These are phyloP conservation scores for Ditylenchus dipsaci DNA, from an alignment of 1,140 invertebrate species.

Conservation along the genomic window DNA sequence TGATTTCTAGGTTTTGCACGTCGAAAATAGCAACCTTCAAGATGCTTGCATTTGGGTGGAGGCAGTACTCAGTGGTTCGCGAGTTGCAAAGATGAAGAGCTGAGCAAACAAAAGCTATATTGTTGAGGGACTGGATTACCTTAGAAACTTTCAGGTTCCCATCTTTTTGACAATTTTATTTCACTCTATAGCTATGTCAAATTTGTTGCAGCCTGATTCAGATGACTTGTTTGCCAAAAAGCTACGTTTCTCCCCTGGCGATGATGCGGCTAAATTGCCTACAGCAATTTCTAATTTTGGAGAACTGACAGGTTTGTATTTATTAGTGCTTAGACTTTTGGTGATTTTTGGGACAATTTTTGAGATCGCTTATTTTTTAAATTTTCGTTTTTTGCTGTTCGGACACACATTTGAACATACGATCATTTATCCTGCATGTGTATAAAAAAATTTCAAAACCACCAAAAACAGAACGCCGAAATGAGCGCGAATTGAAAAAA, in stretches of 20 bases:
- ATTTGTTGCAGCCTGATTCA: conserved; percentile 45
- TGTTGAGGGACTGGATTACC: conserved; percentile 54
- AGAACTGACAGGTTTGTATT: conserved; percentile 36
- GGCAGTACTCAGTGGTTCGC: conserved; percentile 33
- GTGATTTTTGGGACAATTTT: not conserved
- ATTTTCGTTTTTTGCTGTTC: too few relatives aligned
- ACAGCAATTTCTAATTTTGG: conserved; percentile 55
- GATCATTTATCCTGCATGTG: too few relatives aligned
- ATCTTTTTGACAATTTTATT: not conserved
- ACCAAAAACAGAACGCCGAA: too few relatives aligned
- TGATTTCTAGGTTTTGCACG: conserved; percentile 20
- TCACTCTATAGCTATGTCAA: not conserved
- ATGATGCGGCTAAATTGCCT: conserved; percentile 55
- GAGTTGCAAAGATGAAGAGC: conserved; percentile 45
- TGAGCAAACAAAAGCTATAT: conserved; percentile 49
- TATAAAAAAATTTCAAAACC: too few relatives aligned
- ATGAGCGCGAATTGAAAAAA: too few relatives aligned
- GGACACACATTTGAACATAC: too few relatives aligned
- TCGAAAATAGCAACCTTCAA: conserved; percentile 39
- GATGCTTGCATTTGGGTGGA: conserved; percentile 52
- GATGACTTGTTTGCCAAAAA: conserved; percentile 56
- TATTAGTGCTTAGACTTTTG: not conserved
- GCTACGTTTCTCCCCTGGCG: conserved; percentile 54
- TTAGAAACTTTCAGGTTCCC: conserved; percentile 51
- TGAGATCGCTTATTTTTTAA: too few relatives aligned